Evolutionary conservation across 2,113 vertebrate species (phyloP), one percentile per base, ranked within the genome.

Genomic region (Herpetotheres cachinnans): DNA sequence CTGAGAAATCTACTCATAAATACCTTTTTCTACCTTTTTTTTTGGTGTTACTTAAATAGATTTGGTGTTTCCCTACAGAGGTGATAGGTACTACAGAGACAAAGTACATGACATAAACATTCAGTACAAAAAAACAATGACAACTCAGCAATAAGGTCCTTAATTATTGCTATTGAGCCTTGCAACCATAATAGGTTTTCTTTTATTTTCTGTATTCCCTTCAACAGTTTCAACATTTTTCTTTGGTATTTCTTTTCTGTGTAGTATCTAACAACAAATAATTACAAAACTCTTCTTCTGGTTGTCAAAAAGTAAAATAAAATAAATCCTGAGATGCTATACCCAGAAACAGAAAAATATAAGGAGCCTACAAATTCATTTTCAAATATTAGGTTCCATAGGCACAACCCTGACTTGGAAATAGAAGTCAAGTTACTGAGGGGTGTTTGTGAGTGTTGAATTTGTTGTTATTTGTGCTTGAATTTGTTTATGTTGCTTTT

Each of bases 401-500:
- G 70, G 67, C 56, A 74, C 21, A 91, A 56, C 22, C 27, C 18
- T 91, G 47, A 91, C 40, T 92, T 2, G 0, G 50, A 92, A 92
- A 86, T 40, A 86, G 42, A 84, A 94, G 40, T 76, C 59, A 86
- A 7, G 55, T 62, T 93, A 97, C 46, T 91, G 40, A 56, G n/a
- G 49, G 26, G 44, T 90, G 22, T 65, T 94, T 66, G 17, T 49
- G 58, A 89, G 20, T 40, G 34, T 24, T 88, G 70, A 79, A 90
- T 90, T 91, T 96, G 50, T 18, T 92, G 89, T 91, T 69, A 89
- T 93, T 94, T 93, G 79, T 85, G 55, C 63, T 86, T 81, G 59
- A 90, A 94, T 97, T 96, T 96, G 20, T 95, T 93, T 87, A 83
- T 92, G 38, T 85, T 90, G 38, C 66, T 93, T 90, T 89, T 59